Percentiles rank a stretch among this genome's conserved stretches.
phyloP scores from a whole-genome alignment of 2,797 vertebrate species.

The Lagodon rhomboides region DNA sequence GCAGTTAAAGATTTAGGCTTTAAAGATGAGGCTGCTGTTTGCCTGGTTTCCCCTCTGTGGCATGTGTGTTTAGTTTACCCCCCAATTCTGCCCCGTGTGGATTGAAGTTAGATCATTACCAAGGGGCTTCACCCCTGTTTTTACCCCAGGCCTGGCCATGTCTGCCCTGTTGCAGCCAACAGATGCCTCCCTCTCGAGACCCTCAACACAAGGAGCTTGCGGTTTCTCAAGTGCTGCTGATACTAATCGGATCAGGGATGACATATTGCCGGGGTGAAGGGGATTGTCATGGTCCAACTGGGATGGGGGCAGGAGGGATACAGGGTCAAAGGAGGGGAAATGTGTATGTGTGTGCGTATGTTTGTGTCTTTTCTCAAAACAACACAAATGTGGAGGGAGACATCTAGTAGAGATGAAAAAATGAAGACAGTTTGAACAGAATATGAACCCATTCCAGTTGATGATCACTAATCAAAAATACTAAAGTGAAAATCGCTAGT shows the following conservation, averaged over 20 bases:
- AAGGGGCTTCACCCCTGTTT: constrained; percentile 39
- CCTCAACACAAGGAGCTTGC: constrained; percentile 69
- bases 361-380: constrained; percentile 1
- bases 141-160: not conserved
- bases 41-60: not conserved
- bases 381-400: constrained; percentile 25
- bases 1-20: not conserved
- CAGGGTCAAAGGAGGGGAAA: constrained; percentile 46
- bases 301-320: constrained; percentile 60
- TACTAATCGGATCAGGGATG: constrained; percentile 93
- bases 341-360: constrained; percentile 33
- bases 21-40: constrained; percentile 13
- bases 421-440: not conserved
- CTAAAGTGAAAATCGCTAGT: not conserved
- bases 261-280: constrained; percentile 89
- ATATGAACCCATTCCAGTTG: not conserved
- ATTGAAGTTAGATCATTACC: constrained; percentile 50
- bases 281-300: constrained; percentile 86
- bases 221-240: constrained; percentile 90
- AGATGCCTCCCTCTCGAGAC: constrained; percentile 76
- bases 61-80: constrained; percentile 10
- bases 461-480: constrained; percentile 7
- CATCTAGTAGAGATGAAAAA: constrained; percentile 31
- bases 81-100: not conserved
- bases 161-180: constrained; percentile 55